A percentile compares a stretch with the other conserved stretches of the same genome.
Evolutionary conservation across 2,797 vertebrate species (phyloP).

Genomic region (Percopsis omiscomaycus): DNA sequence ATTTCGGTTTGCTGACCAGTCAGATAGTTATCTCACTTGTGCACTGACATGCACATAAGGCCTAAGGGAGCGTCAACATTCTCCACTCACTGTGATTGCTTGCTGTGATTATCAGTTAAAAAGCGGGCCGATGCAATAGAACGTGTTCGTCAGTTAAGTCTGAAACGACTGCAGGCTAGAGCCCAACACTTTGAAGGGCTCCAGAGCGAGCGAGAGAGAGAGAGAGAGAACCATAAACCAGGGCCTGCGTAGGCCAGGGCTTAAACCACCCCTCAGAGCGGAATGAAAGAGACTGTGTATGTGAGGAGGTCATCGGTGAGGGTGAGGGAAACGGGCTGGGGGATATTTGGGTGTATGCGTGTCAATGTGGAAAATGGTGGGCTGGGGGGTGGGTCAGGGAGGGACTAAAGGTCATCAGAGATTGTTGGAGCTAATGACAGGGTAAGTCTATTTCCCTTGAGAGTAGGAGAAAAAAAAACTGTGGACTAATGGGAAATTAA

Average conservation of each 20-base stretch:
- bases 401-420: conserved; percentile 39
- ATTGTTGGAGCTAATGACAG: conserved; percentile 47
- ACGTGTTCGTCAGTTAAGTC: conserved; percentile 56
- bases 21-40: no score
- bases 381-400: conserved; percentile 19
- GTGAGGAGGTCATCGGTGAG: conserved; percentile 68
- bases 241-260: conserved; percentile 45
- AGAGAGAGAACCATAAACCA: conserved; percentile 53
- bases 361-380: conserved; percentile 5
- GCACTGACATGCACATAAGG: no score
- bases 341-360: conserved; percentile 30
- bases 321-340: conserved; percentile 55
- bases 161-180: conserved; percentile 56
- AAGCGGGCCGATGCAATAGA: conserved; percentile 44
- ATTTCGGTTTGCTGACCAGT: no score
- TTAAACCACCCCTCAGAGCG: conserved; percentile 62
- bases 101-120: conserved; percentile 59
- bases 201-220: conserved; percentile 21
- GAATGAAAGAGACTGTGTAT: conserved; percentile 71
- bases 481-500: conserved; percentile 69
- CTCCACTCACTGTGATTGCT: conserved; percentile 44
- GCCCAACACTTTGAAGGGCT: conserved; percentile 51
- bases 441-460: conserved; percentile 57
- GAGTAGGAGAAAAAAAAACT: conserved; percentile 51
- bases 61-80: conserved; percentile 33